Evolutionary conservation across 2,797 vertebrate genomes (phyloP), one percentile per base, ranked within the genome.

Genomic region (Fistularia commersonii): DNA sequence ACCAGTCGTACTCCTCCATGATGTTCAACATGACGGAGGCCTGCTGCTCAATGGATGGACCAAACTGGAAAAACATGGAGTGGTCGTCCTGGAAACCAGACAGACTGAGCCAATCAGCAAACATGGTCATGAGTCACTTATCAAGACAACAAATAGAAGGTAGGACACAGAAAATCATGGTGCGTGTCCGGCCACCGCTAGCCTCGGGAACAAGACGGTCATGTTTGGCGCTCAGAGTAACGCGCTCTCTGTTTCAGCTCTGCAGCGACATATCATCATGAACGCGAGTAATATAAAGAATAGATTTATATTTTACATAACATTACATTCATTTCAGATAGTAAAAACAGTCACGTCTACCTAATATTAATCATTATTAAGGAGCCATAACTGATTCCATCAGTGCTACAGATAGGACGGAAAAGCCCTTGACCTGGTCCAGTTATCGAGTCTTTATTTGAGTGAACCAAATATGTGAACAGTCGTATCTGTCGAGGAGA

Each of bases 31-130:
- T 99, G 64, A 98, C 95, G 0, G 95, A 95, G 33, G 96, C 96
- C 84, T 99, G 97, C 84, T 99, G 96, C 84, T 98, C 94, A 57
- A 99, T 98, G 47, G 96, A 97, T 2, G 96, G 96, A 37, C 97
- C 97, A 61, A 99, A 99, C 87, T 99, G 97, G 91, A 99, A 97
- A 88, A 99, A 99, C 96, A 99, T 99, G 73, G 97, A 98, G 78
- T 95, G 89, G 71, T 99, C 96, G 77, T 99, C 97, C 97, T 99
- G 83, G 66, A 83, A 82, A 74, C 61, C 57, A 80, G 37, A 82
- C 58, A 85, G 46, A 81, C 5, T 38, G 51, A 85, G 57, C 68
- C 74, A 76, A 76, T 79, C 50, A 80, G 68, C 66, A 77, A 80
- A 85, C 56, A 54, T 72, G 81, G 76, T 77, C 71, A 75, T 72